Conservation (phyloP, 2,797 vertebrate genomes). For the Pyrrhura leucotis region DNA sequence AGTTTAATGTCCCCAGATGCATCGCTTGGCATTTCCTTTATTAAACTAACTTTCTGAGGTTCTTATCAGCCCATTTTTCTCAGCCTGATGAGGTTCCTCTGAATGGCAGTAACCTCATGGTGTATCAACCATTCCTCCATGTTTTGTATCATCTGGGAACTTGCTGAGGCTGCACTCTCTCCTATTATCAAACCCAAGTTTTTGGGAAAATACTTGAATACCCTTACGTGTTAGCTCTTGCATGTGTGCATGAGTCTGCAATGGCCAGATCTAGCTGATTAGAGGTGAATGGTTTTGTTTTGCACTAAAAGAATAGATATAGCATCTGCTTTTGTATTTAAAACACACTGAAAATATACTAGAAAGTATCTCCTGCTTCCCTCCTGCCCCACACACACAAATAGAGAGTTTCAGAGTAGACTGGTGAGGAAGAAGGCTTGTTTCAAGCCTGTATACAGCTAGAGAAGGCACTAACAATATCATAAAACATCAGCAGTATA, state of each 20-base stretch:
- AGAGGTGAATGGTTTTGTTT: background rate
- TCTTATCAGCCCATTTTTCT: background rate
- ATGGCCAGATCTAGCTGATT: background rate
- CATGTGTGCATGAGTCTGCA: background rate
- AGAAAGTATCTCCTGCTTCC: background rate
- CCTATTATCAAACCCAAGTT: background rate
- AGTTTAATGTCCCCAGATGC: background rate
- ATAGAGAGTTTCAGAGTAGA: background rate
- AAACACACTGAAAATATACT: background rate
- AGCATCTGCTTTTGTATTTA: background rate
- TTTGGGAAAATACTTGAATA: background rate
- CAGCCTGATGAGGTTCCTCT: background rate
- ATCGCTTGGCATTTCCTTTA: background rate
- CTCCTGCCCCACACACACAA: accelerated
- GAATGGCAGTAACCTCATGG: background rate
- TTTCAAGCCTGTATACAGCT: background rate
- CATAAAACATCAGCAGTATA: background rate
- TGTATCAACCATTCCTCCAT: background rate
- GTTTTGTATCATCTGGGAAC: background rate
- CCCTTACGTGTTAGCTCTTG: background rate
- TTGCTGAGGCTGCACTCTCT: background rate
- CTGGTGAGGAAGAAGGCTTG: background rate
- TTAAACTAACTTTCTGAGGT: background rate
- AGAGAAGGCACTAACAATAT: background rate
- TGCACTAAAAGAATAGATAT: background rate